Conservation (phyloP, 2,888 invertebrate species). For the Belgica antarctica region DNA sequence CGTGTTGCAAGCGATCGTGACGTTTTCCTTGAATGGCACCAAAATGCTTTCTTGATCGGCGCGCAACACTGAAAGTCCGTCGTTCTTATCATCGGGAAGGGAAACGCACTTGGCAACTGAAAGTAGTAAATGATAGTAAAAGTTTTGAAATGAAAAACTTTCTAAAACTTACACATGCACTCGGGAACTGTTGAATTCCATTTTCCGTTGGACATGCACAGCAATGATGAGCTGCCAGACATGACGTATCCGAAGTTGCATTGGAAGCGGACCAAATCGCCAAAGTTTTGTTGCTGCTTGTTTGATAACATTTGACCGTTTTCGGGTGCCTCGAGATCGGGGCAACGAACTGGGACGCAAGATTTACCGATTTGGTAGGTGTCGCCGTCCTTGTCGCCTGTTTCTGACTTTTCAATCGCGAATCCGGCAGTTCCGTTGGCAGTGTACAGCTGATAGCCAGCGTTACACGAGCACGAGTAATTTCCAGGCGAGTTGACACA, state of each 20-base stretch:
- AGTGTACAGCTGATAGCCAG: slow-evolving; percentile 86
- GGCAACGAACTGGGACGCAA: slow-evolving; percentile 91
- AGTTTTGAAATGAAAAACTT: slow-evolving; percentile 39
- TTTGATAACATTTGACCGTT: slow-evolving; percentile 82
- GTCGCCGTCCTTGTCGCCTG: slow-evolving; percentile 85
- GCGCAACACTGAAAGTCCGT: slow-evolving; percentile 75
- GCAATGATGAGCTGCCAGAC: slow-evolving; percentile 79
- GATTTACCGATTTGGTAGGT: slow-evolving; percentile 88
- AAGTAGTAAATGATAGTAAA: slow-evolving; percentile 48
- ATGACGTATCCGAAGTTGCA: slow-evolving; percentile 94
- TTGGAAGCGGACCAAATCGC: slow-evolving; percentile 85
- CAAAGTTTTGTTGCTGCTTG: slow-evolving; percentile 80
- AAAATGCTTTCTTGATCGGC: slow-evolving; percentile 79
- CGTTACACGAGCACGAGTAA: slow-evolving; percentile 83
- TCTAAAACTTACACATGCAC: slow-evolving; percentile 76
- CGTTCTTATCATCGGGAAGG: slow-evolving; percentile 82
- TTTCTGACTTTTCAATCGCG: slow-evolving; percentile 74
- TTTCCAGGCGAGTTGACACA: slow-evolving; percentile 87
- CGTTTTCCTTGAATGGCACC: slow-evolving; percentile 86
- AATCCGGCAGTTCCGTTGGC: slow-evolving; percentile 89
- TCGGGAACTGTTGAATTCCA: slow-evolving; percentile 94
- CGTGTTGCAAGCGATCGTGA: slow-evolving; percentile 77
- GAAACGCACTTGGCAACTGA: slow-evolving; percentile 87
- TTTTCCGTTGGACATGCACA: slow-evolving; percentile 83
- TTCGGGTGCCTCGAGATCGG: slow-evolving; percentile 71